These are phyloP conservation scores for Heterocephalus glaber DNA, from an alignment of 2,113 vertebrate genomes.

Conservation along the genomic window DNA sequence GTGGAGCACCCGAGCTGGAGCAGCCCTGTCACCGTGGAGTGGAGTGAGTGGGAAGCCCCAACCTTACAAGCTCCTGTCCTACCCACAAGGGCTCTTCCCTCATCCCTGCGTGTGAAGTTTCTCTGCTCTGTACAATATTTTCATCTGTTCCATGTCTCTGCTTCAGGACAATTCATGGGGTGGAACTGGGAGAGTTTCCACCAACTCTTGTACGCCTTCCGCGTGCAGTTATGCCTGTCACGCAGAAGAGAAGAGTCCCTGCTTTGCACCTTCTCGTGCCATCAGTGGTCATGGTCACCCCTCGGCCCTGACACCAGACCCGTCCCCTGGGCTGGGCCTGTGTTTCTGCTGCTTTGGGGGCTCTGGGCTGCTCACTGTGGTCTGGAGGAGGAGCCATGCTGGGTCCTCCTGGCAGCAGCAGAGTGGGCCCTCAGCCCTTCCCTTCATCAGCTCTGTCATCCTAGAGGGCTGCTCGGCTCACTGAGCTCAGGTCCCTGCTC, in stretches of 20 bases:
- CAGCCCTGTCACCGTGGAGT: neutral
- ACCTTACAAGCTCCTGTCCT: accelerated
- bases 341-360: accelerated
- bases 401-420: accelerated
- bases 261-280: accelerated
- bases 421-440: neutral
- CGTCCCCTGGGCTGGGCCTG: accelerated
- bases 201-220: accelerated
- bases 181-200: neutral
- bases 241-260: accelerated
- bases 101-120: neutral
- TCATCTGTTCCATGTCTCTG: neutral
- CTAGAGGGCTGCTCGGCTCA: accelerated
- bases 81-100: neutral
- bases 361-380: accelerated
- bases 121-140: neutral
- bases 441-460: too few species aligned
- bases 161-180: neutral
- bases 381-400: accelerated
- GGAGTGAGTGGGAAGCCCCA: constrained; percentile 72
- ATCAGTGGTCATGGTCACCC: accelerated
- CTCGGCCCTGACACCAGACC: accelerated
- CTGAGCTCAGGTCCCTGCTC: accelerated
- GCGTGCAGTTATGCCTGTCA: accelerated
- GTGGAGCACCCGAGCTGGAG: constrained; percentile 48